A percentile compares a stretch with the other conserved stretches of the same genome.
Conservation (phyloP, 2,113 vertebrate genomes). For the Oncorhynchus keta region DNA sequence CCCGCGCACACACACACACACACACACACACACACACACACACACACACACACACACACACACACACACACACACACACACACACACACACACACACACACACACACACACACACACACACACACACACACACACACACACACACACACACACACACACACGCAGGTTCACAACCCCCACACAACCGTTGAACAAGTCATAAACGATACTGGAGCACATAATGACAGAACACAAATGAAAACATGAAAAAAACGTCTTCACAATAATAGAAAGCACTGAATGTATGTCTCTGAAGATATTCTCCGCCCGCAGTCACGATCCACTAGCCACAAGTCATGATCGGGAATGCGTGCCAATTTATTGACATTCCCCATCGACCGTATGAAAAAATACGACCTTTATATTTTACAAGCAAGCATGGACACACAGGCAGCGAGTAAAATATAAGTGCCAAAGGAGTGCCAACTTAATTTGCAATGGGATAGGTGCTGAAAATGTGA, state of each 20-base stretch:
- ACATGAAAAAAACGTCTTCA: not conserved
- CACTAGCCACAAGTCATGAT: not conserved
- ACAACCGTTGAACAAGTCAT: not conserved
- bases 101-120: not conserved
- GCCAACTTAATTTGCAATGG: slow-evolving; percentile 37
- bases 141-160: not conserved
- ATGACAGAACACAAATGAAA: not conserved
- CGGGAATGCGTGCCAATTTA: not conserved
- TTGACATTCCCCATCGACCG: slow-evolving; percentile 13
- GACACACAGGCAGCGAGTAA: not conserved
- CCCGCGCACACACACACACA: not conserved
- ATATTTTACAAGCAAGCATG: slow-evolving; percentile 19
- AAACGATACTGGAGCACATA: not conserved
- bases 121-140: not conserved
- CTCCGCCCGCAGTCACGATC: not conserved
- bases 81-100: not conserved
- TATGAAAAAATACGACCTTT: slow-evolving; percentile 35
- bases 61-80: not conserved
- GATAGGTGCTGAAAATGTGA: slow-evolving; percentile 16
- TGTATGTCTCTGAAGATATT: slow-evolving; percentile 5
- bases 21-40: not conserved
- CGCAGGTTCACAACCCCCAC: not conserved
- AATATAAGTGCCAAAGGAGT: slow-evolving; percentile 13
- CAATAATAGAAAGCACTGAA: not conserved
- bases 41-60: slow-evolving; percentile 18